phyloP scores from a whole-genome alignment of 1,140 invertebrate species.

The Ctenoplectra terminalis region DNA sequence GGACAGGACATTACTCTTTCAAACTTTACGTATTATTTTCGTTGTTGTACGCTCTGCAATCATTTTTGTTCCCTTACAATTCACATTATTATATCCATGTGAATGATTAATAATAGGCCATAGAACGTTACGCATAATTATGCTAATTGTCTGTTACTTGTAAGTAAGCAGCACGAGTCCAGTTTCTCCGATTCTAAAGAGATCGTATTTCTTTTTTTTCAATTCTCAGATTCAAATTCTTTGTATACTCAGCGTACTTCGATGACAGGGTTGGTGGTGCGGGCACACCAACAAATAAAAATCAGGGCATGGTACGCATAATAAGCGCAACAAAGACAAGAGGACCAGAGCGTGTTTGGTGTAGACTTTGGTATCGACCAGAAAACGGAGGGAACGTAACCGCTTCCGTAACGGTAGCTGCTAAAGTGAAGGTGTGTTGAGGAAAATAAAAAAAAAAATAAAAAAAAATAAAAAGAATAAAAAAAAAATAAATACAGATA shows the following conservation, averaged over 20 bases:
- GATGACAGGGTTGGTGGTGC: conserved; percentile 88
- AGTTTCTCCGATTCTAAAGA: neutral
- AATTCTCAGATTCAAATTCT: conserved; percentile 91
- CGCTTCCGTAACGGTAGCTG: conserved; percentile 87
- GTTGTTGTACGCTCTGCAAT: too few species aligned
- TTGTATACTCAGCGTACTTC: conserved; percentile 95
- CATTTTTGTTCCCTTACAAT: neutral
- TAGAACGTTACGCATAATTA: neutral
- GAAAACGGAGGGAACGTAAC: conserved; percentile 74
- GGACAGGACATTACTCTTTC: neutral
- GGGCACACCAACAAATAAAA: conserved; percentile 58
- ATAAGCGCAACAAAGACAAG: conserved; percentile 94
- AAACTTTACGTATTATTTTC: neutral
- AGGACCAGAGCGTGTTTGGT: conserved; percentile 92
- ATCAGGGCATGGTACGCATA: conserved; percentile 87
- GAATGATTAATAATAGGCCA: neutral
- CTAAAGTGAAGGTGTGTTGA: conserved; percentile 88
- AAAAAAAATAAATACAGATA: neutral
- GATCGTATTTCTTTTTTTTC: neutral
- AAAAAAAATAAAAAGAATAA: neutral
- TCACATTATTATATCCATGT: neutral
- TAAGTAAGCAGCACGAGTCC: neutral
- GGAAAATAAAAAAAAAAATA: neutral
- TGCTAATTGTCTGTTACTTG: neutral
- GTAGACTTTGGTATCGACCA: conserved; percentile 90